These are phyloP conservation scores for Aphidius gifuensis DNA, from an alignment of 1,140 invertebrate genomes.

Conservation along the genomic window DNA sequence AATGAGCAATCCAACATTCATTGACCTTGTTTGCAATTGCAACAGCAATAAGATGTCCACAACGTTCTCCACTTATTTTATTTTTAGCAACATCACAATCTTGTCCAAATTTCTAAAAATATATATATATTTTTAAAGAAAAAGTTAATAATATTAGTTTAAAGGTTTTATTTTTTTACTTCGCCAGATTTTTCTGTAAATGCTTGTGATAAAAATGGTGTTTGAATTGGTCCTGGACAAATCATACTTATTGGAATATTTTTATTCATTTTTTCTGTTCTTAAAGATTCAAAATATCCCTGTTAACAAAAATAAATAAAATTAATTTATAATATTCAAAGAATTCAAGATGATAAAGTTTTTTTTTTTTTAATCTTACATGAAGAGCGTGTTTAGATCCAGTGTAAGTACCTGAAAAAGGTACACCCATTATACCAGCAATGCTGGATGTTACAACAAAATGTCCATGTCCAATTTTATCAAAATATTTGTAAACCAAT, in stretches of 20 bases:
- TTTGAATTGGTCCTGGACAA: slow-evolving; percentile 74
- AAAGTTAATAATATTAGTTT: neutral
- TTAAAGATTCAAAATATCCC: slow-evolving; percentile 70
- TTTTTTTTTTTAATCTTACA: slow-evolving; percentile 50
- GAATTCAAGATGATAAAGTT: no score
- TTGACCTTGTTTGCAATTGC: slow-evolving; percentile 74
- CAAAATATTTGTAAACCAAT: slow-evolving; percentile 66
- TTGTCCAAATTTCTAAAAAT: slow-evolving; percentile 58
- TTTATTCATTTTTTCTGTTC: slow-evolving; percentile 61
- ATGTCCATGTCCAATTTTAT: slow-evolving; percentile 61
- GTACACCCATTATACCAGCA: slow-evolving; percentile 67
- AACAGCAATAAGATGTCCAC: slow-evolving; percentile 69
- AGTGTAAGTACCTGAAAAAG: slow-evolving; percentile 75
- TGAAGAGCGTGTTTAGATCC: slow-evolving; percentile 80
- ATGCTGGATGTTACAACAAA: slow-evolving; percentile 72
- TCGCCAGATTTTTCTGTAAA: slow-evolving; percentile 66
- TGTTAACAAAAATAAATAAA: slow-evolving; percentile 43
- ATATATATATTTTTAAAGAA: slow-evolving; percentile 11
- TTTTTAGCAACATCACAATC: slow-evolving; percentile 55
- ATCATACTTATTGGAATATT: slow-evolving; percentile 68
- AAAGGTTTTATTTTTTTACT: slow-evolving; percentile 44
- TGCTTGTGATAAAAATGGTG: slow-evolving; percentile 67
- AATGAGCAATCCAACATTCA: slow-evolving; percentile 72
- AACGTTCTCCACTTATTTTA: slow-evolving; percentile 69
- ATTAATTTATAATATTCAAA: slow-evolving; percentile 8